A percentile compares a stretch with the other conserved stretches of the same genome.
phyloP scores from a whole-genome alignment of 1,140 invertebrate species.

The Artemia franciscana region DNA sequence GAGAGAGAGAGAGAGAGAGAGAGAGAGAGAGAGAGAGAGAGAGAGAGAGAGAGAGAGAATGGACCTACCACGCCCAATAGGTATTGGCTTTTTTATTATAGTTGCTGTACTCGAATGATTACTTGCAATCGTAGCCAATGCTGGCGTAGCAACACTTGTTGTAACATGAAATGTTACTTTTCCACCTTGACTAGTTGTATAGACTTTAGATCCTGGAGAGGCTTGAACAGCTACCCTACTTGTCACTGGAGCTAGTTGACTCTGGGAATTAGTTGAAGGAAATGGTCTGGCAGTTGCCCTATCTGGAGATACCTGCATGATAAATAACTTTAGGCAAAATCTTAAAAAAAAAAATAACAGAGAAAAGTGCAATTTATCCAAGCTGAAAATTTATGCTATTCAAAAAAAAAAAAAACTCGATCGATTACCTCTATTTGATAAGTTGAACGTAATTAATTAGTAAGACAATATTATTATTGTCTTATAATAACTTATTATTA shows the following conservation, averaged over 20 bases:
- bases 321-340: too few relatives aligned
- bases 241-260: constrained; percentile 18
- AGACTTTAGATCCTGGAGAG: constrained; percentile 20
- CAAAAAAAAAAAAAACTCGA: too few relatives aligned
- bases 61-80: constrained; percentile 17
- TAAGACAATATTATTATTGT: too few relatives aligned
- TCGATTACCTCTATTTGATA: too few relatives aligned
- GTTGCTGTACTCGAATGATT: constrained; percentile 10
- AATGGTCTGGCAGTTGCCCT: background rate
- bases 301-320: constrained; percentile 1
- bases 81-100: constrained; percentile 23
- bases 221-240: constrained; percentile 18
- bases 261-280: background rate
- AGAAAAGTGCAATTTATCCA: too few relatives aligned
- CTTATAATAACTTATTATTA: too few relatives aligned
- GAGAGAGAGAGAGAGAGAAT: too few relatives aligned
- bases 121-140: constrained; percentile 6
- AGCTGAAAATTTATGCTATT: too few relatives aligned
- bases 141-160: constrained; percentile 14
- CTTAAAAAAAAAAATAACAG: too few relatives aligned
- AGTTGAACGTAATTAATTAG: too few relatives aligned
- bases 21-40: too few relatives aligned
- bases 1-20: too few relatives aligned
- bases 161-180: constrained; percentile 21
- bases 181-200: constrained; percentile 17